Evolutionary conservation across 1,140 invertebrate genomes (phyloP), one percentile per base, ranked within the genome.

Genomic region (Ooceraea biroi): DNA sequence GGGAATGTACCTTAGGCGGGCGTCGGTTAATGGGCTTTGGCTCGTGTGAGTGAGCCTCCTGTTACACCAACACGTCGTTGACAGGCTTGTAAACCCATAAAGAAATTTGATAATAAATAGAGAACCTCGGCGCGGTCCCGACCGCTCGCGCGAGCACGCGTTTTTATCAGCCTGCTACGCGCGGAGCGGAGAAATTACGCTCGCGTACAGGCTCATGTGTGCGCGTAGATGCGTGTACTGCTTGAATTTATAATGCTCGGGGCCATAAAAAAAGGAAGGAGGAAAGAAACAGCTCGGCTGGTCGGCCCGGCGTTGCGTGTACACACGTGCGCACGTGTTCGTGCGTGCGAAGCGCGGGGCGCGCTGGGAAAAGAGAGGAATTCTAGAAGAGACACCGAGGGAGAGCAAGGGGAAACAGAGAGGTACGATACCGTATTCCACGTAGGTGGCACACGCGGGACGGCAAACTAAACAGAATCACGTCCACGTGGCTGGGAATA

Each of bases 101-200:
- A 94, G 92, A 94, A 94, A 94, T 94, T 93, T 92, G 89, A 93
- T 93, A 93, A 93, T 94, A 94, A 94, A 94, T 93, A 92, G 87
- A 89, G 89, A 78, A 76, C 82, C 78, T 25, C 46, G 68, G 61
- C 76, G 76, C n/a, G n/a, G n/a, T n/a, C n/a, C n/a, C n/a, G n/a
- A n/a, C 72, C 72, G 77, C 55, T 46, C 50, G n/a, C 52, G 30
- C 52, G 71, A 44, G 8, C 50, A 73, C 63, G n/a, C 41, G 78
- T 91, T 91, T 93, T 93, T 92, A 93, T 93, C 92, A 91, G 86
- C 72, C 48, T 76, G 60, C 57, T 63, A 74, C 14, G 72, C 46
- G 58, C 58, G 48, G 77, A 22, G 65, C 71, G 85, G 72, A 89
- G 69, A 88, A 86, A 88, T 85, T 91, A 88, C 83, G 63, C 76